Evolutionary conservation across 2,797 vertebrate species (phyloP).

Genomic region (Thunnus albacares): DNA sequence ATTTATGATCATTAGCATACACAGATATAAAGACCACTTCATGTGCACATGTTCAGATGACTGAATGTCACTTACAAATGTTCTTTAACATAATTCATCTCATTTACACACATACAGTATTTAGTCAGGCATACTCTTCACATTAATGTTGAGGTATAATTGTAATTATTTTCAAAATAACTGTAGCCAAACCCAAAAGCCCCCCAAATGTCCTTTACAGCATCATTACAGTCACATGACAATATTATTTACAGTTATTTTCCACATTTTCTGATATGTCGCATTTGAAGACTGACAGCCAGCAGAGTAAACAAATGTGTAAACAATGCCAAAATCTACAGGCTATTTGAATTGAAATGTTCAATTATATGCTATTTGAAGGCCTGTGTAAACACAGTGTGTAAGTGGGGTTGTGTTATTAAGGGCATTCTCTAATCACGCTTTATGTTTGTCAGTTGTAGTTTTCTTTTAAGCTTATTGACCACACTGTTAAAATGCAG

Average conservation of each 20-base stretch:
- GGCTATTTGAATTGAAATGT: not conserved
- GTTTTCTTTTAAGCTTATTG: not conserved
- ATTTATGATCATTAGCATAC: slow-evolving; percentile 16
- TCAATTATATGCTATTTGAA: slow-evolving; percentile 12
- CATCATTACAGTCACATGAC: not conserved
- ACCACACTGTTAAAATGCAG: not conserved
- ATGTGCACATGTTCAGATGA: not conserved
- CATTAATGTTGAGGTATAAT: not conserved
- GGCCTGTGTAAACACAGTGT: no score
- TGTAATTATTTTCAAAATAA: slow-evolving; percentile 19
- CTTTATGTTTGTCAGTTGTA: not conserved
- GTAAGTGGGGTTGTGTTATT: not conserved
- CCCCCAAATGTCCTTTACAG: not conserved
- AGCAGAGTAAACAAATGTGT: not conserved
- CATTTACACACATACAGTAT: no score
- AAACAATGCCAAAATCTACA: not conserved
- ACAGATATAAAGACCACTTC: not conserved
- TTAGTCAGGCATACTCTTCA: not conserved
- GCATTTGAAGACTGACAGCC: not conserved
- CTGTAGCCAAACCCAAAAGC: not conserved
- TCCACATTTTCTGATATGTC: not conserved
- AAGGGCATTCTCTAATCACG: not conserved
- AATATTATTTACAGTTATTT: not conserved
- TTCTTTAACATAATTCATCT: not conserved
- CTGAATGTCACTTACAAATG: not conserved